Evolutionary conservation across 2,113 vertebrate genomes (phyloP).

Genomic region (Pangasianodon hypophthalmus): DNA sequence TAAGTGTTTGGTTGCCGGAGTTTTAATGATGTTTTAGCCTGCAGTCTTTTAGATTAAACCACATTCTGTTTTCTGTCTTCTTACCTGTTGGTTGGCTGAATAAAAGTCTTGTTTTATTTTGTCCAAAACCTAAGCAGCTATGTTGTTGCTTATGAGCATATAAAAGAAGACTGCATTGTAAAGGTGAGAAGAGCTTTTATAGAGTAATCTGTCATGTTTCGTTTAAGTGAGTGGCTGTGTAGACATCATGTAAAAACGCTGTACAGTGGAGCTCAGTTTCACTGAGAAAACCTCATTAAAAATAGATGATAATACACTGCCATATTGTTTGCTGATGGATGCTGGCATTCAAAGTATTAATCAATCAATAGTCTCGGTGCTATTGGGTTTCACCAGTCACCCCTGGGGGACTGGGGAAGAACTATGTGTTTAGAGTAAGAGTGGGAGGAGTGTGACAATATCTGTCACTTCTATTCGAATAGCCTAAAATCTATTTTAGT

Average conservation of each 20-base stretch:
- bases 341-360: conserved; percentile 49
- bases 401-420: conserved; percentile 14
- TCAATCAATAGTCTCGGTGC: conserved; percentile 37
- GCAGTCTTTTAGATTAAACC: conserved; percentile 4
- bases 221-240: conserved; percentile 59
- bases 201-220: conserved; percentile 54
- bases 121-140: not conserved
- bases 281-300: conserved; percentile 62
- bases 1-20: conserved; percentile 47
- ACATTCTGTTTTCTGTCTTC: not conserved
- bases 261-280: conserved; percentile 54
- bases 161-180: conserved; percentile 49
- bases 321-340: conserved; percentile 51
- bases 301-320: conserved; percentile 61
- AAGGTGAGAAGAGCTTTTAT: conserved; percentile 54
- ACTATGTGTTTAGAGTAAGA: conserved; percentile 27
- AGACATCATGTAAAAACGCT: conserved; percentile 63
- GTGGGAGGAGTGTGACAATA: not conserved
- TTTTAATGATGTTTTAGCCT: conserved; percentile 34
- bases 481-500: not conserved
- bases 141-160: not conserved
- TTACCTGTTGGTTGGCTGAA: conserved; percentile 13
- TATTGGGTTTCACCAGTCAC: conserved; percentile 47
- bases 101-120: conserved; percentile 3
- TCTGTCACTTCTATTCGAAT: not conserved